Base-by-base conservation (phyloP, 2,113 vertebrate species). In the Pyrgilauda ruficollis region DNA sequence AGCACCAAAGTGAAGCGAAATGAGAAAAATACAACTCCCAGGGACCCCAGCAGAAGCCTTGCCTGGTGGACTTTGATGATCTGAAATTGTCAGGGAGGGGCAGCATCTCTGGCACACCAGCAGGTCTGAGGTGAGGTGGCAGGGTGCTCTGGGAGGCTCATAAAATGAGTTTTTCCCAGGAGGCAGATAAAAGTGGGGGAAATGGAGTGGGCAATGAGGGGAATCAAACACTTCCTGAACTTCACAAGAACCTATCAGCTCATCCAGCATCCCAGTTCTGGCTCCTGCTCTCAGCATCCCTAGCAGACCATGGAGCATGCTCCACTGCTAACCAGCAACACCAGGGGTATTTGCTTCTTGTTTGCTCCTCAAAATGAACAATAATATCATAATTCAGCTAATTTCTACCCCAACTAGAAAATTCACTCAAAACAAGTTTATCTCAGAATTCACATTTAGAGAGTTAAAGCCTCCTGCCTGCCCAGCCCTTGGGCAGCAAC, bases 1-100 rank as follows among this genome's bases (percentile, higher is more conserved):
- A 7, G 74, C 46, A 81, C 85, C 66, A 87, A 95, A 93, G 52
- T 35, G 31, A 86, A 91, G 70, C 35, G 46, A 94, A 86, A 90
- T 37, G 73, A 70, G 77, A 80, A 93, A 72, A 96, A 96, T 88
- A 94, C 94, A 96, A 89, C 85, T 90, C 78, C 76, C 96, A 96
- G 93, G 58, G 87, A 97, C 28, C 52, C 43, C 2, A 0, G 69
- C 44, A 89, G 58, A 69, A 84, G 81, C 62, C 49, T 59, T 2
- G 44, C 37, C 27, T 23, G 27, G 70, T 33, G 20, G 62, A 62
- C 30, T 64, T 53, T 4, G 44, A 85, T 33, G 35, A 92, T 43
- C 77, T 73, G 58, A 55, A 74, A 50, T 12, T 23, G 37, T 20
- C 59, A 4, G 18, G 4, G 14, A 87, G 7, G 4, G 14, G 77